Conservation (phyloP, 2,888 invertebrate genomes). For the Drepanosiphum platanoidis region DNA sequence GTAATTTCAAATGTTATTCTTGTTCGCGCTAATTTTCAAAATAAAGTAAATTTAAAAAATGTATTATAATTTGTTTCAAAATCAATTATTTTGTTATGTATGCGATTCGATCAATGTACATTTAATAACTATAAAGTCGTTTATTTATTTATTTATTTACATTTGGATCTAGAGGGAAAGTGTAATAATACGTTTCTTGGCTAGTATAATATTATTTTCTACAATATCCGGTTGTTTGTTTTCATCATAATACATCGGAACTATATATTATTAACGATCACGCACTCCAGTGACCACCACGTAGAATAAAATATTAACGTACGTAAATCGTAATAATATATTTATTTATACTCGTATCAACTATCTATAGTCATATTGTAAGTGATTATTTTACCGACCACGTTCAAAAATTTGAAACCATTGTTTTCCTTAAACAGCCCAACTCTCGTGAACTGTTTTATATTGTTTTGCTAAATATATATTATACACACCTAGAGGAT, state of each 20-base stretch:
- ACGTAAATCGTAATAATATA: background rate
- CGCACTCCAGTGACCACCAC: background rate
- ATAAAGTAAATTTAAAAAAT: background rate
- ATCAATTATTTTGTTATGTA: background rate
- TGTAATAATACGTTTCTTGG: background rate
- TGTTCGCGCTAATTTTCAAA: no score
- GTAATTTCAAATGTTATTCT: no score
- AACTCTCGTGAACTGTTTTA: slow-evolving; percentile 3
- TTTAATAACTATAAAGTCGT: background rate
- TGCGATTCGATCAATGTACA: background rate
- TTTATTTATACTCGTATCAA: background rate
- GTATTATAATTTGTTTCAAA: background rate
- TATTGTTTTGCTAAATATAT: slow-evolving; percentile 11
- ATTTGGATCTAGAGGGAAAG: slow-evolving; percentile 8
- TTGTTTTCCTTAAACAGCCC: slow-evolving; percentile 20
- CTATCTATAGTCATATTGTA: background rate
- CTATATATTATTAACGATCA: background rate
- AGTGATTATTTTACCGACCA: slow-evolving; percentile 10
- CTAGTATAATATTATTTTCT: background rate
- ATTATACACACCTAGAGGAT: slow-evolving; percentile 31
- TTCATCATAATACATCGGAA: background rate
- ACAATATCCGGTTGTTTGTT: slow-evolving; percentile 36
- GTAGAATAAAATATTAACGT: background rate
- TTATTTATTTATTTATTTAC: background rate
- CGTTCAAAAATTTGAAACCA: slow-evolving; percentile 15